Evolutionary conservation across 2,113 vertebrate genomes (phyloP).

Genomic region (Tenrec ecaudatus): DNA sequence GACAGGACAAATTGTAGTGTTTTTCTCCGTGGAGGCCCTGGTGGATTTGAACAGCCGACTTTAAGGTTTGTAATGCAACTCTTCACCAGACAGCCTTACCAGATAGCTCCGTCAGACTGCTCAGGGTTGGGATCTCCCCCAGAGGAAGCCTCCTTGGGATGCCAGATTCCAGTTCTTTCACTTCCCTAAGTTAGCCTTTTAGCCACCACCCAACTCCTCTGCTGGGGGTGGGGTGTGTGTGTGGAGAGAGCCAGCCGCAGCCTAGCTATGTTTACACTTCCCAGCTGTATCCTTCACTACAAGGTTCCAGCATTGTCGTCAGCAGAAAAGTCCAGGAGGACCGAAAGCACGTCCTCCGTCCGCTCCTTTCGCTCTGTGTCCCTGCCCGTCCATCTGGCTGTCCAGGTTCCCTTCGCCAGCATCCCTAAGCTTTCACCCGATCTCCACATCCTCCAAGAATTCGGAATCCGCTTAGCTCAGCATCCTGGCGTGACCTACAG

Average conservation of each 20-base stretch:
- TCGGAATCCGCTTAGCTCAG: conserved; percentile 52
- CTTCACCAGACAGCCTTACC: too few relatives aligned
- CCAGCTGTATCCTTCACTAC: background rate
- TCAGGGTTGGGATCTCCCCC: background rate
- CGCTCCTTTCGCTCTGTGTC: background rate
- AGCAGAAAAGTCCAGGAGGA: background rate
- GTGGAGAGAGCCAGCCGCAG: too few relatives aligned
- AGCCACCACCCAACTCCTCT: background rate
- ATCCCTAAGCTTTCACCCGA: too few relatives aligned
- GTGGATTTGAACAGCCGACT: too few relatives aligned
- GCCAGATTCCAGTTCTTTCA: background rate
- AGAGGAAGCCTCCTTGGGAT: background rate
- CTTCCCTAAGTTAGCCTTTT: background rate
- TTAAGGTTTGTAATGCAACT: too few relatives aligned
- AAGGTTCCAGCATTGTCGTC: background rate
- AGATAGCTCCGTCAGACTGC: too few relatives aligned
- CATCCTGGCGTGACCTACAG: conserved; percentile 53
- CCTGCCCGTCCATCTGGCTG: background rate
- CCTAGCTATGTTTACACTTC: background rate
- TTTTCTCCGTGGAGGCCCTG: too few relatives aligned
- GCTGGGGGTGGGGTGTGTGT: too few relatives aligned
- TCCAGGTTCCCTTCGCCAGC: too few relatives aligned
- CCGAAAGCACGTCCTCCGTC: background rate
- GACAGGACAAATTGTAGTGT: too few relatives aligned
- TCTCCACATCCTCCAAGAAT: background rate